Percentiles rank a stretch among this genome's conserved stretches.
phyloP scores from a whole-genome alignment of 2,113 vertebrate genomes.

The Ovibos moschatus region DNA sequence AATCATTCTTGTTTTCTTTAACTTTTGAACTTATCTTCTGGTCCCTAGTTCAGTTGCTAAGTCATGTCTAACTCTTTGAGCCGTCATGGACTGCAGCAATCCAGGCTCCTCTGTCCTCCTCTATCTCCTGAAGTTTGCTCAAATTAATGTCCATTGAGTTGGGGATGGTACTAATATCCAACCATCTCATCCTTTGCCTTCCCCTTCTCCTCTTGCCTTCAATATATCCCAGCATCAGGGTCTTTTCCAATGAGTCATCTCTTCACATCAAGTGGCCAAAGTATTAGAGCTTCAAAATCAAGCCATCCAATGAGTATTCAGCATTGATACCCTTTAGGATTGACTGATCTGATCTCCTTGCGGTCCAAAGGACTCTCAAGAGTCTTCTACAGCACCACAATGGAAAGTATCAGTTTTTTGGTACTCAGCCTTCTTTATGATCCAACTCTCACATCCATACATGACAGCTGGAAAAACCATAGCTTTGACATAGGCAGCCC shows the following conservation, averaged over 20 bases:
- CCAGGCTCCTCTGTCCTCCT: background rate
- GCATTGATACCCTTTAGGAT: background rate
- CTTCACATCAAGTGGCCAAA: background rate
- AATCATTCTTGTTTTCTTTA: background rate
- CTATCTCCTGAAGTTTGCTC: background rate
- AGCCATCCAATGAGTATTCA: background rate
- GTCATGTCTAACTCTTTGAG: background rate
- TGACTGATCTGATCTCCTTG: background rate
- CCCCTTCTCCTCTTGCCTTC: background rate
- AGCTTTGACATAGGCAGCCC: background rate
- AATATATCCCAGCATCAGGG: background rate
- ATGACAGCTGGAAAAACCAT: background rate
- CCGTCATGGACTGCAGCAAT: background rate
- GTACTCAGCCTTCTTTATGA: background rate
- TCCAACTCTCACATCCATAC: background rate
- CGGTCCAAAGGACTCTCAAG: background rate
- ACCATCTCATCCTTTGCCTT: background rate
- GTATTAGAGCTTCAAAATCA: background rate
- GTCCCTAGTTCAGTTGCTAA: background rate
- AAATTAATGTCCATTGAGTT: background rate
- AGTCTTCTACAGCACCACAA: background rate
- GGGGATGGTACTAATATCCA: background rate
- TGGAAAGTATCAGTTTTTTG: background rate
- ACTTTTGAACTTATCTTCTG: background rate
- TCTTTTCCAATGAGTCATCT: background rate